phyloP scores from a whole-genome alignment of 2,113 vertebrate species.

The Microtus ochrogaster region DNA sequence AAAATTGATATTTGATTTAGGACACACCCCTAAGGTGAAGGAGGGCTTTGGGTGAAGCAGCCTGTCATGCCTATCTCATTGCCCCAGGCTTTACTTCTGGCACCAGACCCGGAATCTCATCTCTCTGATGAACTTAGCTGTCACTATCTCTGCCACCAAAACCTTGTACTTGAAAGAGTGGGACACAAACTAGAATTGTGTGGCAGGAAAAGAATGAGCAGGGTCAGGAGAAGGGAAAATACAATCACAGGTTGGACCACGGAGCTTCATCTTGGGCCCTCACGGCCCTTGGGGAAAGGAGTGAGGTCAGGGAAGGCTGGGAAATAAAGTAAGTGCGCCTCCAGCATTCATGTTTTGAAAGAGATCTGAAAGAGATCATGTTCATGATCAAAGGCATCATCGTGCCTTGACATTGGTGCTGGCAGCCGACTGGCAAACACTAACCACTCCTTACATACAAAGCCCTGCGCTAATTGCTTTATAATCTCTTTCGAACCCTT shows the following conservation, averaged over 20 bases:
- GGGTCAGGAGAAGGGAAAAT: constrained; percentile 10
- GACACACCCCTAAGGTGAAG: not conserved
- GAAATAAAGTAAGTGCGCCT: not conserved
- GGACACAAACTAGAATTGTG: not conserved
- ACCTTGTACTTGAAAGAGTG: not conserved
- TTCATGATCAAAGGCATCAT: not conserved
- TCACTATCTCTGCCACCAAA: constrained; percentile 9
- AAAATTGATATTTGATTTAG: constrained; percentile 31
- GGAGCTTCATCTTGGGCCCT: not conserved
- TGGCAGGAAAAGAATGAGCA: not conserved
- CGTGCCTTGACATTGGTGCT: not conserved
- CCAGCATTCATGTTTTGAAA: no score
- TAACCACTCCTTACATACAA: not conserved
- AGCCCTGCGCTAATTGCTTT: not conserved
- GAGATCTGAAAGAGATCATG: not conserved
- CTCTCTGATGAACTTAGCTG: constrained; percentile 1
- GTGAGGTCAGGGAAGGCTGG: not conserved
- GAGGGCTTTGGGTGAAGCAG: not conserved
- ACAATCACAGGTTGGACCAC: not conserved
- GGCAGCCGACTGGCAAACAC: not conserved
- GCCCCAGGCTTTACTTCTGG: not conserved
- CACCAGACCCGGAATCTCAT: not conserved
- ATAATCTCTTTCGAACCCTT: not conserved
- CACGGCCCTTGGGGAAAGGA: not conserved
- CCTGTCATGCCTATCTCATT: not conserved